Base-by-base conservation (phyloP, 1,140 invertebrate genomes). In the Drosophila ironensis region DNA sequence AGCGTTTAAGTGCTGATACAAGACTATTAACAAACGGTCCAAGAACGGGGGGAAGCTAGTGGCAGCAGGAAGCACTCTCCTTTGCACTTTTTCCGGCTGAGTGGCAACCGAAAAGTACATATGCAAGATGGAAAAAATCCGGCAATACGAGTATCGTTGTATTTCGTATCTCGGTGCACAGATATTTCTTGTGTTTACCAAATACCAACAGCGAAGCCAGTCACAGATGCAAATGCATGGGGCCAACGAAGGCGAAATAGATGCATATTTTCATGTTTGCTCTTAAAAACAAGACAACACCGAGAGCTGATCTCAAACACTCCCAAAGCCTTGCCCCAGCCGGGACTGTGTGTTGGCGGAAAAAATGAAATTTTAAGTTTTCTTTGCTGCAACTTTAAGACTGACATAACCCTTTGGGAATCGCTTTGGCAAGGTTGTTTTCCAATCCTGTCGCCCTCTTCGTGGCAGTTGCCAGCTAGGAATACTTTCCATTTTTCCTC, bases 1-100 rank as follows among this genome's bases (percentile, higher is more conserved):
- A 76, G 37, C 73, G 42, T 54, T 50, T 63, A 77, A 84, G 63
- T 82, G 77, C 78, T 77, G 57, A 64, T 77, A 24, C 20, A 17
- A 47, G 33, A 37, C 12, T 14, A 37, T 37, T 37, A 37, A 37
- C 12, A 33, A 37, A 14, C 12, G 14, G 33, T 37, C 30, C 14
- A 12, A 14, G 30, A 6, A 4, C 12, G 33, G 14, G 14, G 6
- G 33, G 14, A 8, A 14, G 16, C 0, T 16, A 16, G 7, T 9
- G 3, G 14, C 6, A 11, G 11, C 5, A 28, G 27, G 9, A 9
- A 48, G 33, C 47, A 25, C 48, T 41, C 9, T 9, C 38, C n/a
- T 14, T 12, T 28, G 24, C 54, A 38, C 22, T 38, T 61, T 20
- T 38, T 63, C 24, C 40, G 27, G 22, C 41, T 47, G 22, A 46